These are phyloP conservation scores for Lophotriccus pileatus DNA, from an alignment of 2,797 vertebrate species.

Conservation along the genomic window DNA sequence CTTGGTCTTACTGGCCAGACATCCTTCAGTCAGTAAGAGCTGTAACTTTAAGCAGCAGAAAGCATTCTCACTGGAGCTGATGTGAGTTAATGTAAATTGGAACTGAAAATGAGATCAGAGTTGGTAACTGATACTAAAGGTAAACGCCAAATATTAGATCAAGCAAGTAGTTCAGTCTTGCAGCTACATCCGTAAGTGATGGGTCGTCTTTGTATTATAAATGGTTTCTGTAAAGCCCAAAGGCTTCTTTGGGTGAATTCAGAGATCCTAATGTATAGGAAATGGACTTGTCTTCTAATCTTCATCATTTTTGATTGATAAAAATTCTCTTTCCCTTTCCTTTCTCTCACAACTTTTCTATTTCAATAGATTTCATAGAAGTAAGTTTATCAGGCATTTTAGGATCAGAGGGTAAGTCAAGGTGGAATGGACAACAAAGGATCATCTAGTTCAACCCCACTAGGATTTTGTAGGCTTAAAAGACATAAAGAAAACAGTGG, in stretches of 20 bases:
- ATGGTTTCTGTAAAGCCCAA: background rate
- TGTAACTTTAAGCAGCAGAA: background rate
- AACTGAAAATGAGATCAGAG: background rate
- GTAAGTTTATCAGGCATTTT: background rate
- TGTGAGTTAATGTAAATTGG: background rate
- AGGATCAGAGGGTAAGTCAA: background rate
- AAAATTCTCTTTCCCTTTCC: conserved; percentile 25
- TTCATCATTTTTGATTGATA: background rate
- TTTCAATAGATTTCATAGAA: background rate
- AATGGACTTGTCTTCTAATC: background rate
- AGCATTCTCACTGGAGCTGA: background rate
- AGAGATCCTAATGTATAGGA: background rate
- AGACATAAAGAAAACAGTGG: background rate
- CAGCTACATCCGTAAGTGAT: background rate
- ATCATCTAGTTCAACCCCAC: background rate
- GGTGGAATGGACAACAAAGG: background rate
- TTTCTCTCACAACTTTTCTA: conserved; percentile 15
- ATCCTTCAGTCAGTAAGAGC: background rate
- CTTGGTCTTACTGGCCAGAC: background rate
- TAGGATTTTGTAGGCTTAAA: background rate
- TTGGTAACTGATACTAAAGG: too few species aligned
- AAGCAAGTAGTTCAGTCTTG: background rate
- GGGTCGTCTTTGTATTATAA: background rate
- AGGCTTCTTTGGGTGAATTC: background rate
- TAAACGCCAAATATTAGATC: background rate